Evolutionary conservation across 2,888 invertebrate species (phyloP).

Genomic region (Orthosia incerta): DNA sequence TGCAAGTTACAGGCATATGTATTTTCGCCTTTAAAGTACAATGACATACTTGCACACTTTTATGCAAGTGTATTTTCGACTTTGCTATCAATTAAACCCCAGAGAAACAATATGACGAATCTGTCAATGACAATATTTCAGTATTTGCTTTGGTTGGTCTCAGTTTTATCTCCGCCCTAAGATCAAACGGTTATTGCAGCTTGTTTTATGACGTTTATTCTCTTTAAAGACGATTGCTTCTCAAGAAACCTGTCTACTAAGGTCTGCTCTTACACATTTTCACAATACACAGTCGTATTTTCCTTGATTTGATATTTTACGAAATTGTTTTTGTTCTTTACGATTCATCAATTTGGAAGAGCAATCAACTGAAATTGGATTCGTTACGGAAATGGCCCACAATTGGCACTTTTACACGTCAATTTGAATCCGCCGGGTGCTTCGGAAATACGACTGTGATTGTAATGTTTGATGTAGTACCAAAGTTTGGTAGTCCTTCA

Average conservation of each 20-base stretch:
- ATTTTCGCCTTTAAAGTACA: too few species aligned
- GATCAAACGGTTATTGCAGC: slow-evolving; percentile 62
- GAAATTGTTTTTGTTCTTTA: slow-evolving; percentile 78
- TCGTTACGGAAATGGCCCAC: slow-evolving; percentile 77
- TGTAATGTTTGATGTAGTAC: slow-evolving; percentile 66
- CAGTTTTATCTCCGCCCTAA: slow-evolving; percentile 48
- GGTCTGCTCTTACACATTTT: slow-evolving; percentile 54
- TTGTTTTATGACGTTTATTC: slow-evolving; percentile 63
- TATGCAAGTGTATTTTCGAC: too few species aligned
- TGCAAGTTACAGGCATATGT: too few species aligned
- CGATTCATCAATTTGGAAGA: slow-evolving; percentile 77
- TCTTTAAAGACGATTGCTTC: slow-evolving; percentile 63
- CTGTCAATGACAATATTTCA: slow-evolving; percentile 31
- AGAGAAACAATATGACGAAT: slow-evolving; percentile 27
- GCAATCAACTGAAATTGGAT: slow-evolving; percentile 78
- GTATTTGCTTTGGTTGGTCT: slow-evolving; percentile 33
- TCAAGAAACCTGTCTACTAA: slow-evolving; percentile 60
- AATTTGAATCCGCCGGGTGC: slow-evolving; percentile 72
- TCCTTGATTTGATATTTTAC: slow-evolving; percentile 73
- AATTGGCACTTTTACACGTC: slow-evolving; percentile 78
- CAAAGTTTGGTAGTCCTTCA: slow-evolving; percentile 46
- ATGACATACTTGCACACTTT: too few species aligned
- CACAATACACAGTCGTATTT: slow-evolving; percentile 64
- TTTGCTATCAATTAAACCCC: slow-evolving; percentile 16
- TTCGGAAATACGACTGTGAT: slow-evolving; percentile 68